Evolutionary conservation across 2,113 vertebrate species (phyloP).

Genomic region (Nyctibius bracteatus): DNA sequence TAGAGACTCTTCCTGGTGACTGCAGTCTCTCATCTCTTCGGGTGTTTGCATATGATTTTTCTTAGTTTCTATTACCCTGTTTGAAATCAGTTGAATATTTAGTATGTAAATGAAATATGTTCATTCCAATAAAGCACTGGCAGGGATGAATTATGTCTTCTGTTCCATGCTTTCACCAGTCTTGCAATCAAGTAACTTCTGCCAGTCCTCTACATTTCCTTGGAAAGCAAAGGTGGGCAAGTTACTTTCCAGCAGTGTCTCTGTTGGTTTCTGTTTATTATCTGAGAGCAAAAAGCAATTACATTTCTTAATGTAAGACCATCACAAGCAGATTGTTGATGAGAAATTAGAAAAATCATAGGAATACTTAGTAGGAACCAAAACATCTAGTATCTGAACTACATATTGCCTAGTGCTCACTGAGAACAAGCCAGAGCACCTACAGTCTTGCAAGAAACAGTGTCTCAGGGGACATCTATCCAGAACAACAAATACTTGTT

Average conservation of each 20-base stretch:
- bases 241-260: not conserved
- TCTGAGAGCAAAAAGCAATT: not conserved
- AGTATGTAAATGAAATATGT: not conserved
- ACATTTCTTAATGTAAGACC: not conserved
- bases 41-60: accelerated
- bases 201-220: not conserved
- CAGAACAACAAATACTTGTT: not conserved
- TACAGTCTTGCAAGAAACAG: not conserved
- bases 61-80: not conserved
- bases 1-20: not conserved
- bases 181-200: not conserved
- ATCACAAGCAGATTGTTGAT: not conserved
- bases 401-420: not conserved
- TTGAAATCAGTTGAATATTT: not conserved
- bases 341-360: not conserved
- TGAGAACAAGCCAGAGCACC: not conserved
- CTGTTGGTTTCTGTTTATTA: not conserved
- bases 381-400: not conserved
- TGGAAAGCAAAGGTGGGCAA: not conserved
- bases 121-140: not conserved
- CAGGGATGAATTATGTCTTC: not conserved
- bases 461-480: not conserved
- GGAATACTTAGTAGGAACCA: not conserved
- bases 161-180: not conserved
- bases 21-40: not conserved